Base-by-base conservation (phyloP, 1,140 invertebrate genomes). In the Drosophila truncata region DNA sequence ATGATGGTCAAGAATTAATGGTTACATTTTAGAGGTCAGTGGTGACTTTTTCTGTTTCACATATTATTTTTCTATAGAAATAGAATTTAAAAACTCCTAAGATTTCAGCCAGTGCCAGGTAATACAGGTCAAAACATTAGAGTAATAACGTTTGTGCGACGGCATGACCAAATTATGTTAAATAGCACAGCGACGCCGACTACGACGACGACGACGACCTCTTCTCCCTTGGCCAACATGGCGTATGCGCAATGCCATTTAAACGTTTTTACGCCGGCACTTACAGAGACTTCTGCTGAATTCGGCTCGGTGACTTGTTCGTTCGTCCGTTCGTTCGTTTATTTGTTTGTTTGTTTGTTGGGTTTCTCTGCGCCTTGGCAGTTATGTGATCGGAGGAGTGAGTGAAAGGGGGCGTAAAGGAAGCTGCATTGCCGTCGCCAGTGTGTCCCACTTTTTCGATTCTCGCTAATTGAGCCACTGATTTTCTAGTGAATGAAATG, bases 401-500 rank as follows among this genome's bases (percentile, higher is more conserved):
- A 57, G 52, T 71, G 41, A 57, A 46, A 71, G 47, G 42, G 44
- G 74, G 61, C 42, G 41, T 76, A 64, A 73, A 78, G 78, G 82
- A 78, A 86, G 79, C 78, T 59, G 64, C 61, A 61, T 61, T 50
- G 65, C 58, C 78, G 65, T 65, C 57, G 65, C 65, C 27, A 37
- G 39, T 33, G 33, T 80, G 83, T 80, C 71, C 83, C 79, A 79
- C 65, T 88, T 87, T 83, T 78, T 46, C 77, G 77, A 78, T 90
- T 88, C 84, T 90, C 73, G 60, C 65, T 84, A 78, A 84, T 87
- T 87, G 84, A 87, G 82, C 85, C 69, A 84, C 64, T 65, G 83
- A 73, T 88, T 87, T 80, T 88, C 84, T 47, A 83, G 46, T 87
- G 77, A 87, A 87, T 87, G 84, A 90, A 87, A 87, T 90, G 77